Percentiles rank a stretch among this genome's conserved stretches.
phyloP scores from a whole-genome alignment of 2,888 invertebrate species.

The Monoplex corrugatus region DNA sequence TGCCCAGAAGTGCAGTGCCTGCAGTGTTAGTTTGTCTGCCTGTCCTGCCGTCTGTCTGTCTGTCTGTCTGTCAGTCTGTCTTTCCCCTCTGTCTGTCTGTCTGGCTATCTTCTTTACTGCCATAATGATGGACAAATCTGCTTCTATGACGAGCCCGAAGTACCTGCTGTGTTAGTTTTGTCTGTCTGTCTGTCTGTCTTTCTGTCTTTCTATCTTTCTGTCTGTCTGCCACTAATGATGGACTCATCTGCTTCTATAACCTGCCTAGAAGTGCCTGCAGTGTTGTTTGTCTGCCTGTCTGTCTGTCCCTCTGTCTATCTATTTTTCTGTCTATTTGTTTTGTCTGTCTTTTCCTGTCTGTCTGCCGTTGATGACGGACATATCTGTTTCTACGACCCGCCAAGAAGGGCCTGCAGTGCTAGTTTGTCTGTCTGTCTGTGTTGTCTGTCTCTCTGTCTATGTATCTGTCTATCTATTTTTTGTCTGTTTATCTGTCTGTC shows the following conservation, averaged over 20 bases:
- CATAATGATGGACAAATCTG: slow-evolving; percentile 61
- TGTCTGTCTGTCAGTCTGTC: background rate
- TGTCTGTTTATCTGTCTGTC: too few relatives aligned
- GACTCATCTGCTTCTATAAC: too few relatives aligned
- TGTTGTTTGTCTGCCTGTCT: background rate
- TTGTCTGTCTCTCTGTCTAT: background rate
- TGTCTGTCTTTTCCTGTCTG: too few relatives aligned
- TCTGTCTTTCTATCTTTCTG: background rate
- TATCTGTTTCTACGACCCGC: too few relatives aligned
- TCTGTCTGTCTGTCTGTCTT: background rate
- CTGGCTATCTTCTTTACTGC: background rate
- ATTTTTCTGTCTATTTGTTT: background rate
- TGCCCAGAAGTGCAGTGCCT: too few relatives aligned
- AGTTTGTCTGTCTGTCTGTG: too few relatives aligned
- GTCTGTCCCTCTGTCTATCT: background rate
- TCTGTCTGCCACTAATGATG: too few relatives aligned
- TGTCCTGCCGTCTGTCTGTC: background rate
- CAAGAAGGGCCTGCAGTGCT: too few relatives aligned
- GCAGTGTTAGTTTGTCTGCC: background rate
- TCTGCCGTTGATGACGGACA: too few relatives aligned
- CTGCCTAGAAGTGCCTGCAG: too few relatives aligned
- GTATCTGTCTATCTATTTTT: background rate
- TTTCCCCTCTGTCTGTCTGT: background rate
- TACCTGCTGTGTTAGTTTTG: slow-evolving; percentile 59
- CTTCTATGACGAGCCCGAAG: slow-evolving; percentile 52